These are phyloP conservation scores for Drosophila paramelanica DNA, from an alignment of 2,888 invertebrate species.

Conservation along the genomic window DNA sequence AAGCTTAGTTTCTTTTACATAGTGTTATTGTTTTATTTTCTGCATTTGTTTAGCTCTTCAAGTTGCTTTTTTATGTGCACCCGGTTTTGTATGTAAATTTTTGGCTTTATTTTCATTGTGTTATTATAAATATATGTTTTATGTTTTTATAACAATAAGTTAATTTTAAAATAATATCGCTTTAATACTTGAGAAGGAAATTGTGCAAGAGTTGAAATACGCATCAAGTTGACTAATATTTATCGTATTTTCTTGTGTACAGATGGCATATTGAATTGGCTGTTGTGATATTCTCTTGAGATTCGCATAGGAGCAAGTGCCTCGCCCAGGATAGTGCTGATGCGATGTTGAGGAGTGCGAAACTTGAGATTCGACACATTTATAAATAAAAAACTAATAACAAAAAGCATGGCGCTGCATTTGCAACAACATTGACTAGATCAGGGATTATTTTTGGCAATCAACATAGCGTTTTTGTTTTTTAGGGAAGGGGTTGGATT, in stretches of 20 bases:
- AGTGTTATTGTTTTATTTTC: slow-evolving; percentile 43
- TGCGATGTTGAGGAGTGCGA: slow-evolving; percentile 53
- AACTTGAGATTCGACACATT: slow-evolving; percentile 71
- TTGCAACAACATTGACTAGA: slow-evolving; percentile 69
- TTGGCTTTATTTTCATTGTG: slow-evolving; percentile 35
- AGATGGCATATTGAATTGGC: slow-evolving; percentile 48
- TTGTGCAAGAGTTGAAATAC: slow-evolving; percentile 71
- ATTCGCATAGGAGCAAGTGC: slow-evolving; percentile 68
- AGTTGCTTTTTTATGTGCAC: slow-evolving; percentile 11
- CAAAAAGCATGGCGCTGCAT: slow-evolving; percentile 68
- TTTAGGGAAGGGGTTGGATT: slow-evolving; percentile 11
- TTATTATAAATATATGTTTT: slow-evolving; percentile 61
- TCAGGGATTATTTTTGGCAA: slow-evolving; percentile 47
- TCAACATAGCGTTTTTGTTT: slow-evolving; percentile 26
- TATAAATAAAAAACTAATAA: slow-evolving; percentile 76
- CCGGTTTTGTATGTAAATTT: slow-evolving; percentile 15
- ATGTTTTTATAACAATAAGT: slow-evolving; percentile 68
- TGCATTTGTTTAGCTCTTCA: slow-evolving; percentile 42
- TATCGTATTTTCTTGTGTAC: slow-evolving; percentile 39
- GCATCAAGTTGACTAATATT: slow-evolving; percentile 47
- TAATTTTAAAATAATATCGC: slow-evolving; percentile 78
- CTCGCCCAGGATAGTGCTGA: slow-evolving; percentile 40
- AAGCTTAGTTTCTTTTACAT: slow-evolving; percentile 44
- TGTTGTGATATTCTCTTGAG: slow-evolving; percentile 69
- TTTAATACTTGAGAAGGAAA: slow-evolving; percentile 80